Percentiles rank a stretch among this genome's conserved stretches.
These are phyloP conservation scores for Lysandra bellargus DNA, from an alignment of 2,888 invertebrate species.

Conservation along the genomic window DNA sequence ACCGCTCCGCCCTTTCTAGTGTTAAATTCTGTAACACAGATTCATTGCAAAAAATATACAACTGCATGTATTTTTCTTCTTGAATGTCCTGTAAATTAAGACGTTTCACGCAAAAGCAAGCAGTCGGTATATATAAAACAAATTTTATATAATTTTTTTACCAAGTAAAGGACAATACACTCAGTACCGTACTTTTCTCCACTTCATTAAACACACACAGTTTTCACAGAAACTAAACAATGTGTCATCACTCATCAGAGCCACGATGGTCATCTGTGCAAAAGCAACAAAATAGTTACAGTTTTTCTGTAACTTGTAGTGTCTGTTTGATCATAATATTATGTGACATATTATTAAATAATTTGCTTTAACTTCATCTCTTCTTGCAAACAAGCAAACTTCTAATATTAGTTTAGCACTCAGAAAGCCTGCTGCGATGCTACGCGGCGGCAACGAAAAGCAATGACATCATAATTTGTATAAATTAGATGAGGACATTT, in stretches of 20 bases:
- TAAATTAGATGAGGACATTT: no score
- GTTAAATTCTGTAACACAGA: neutral
- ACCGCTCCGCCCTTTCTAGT: no score
- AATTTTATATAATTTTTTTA: neutral
- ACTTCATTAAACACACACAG: neutral
- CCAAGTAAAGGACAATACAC: neutral
- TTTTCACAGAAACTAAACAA: conserved; percentile 5
- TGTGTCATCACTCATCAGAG: neutral
- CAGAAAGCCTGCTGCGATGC: no score
- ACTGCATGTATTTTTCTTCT: neutral
- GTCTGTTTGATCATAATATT: no score
- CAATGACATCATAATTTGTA: no score
- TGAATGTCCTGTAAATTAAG: conserved; percentile 3
- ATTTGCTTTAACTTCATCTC: no score
- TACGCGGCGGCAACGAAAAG: no score
- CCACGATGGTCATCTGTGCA: neutral
- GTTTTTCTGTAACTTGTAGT: no score
- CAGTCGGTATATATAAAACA: neutral
- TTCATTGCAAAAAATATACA: neutral
- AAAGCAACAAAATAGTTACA: neutral
- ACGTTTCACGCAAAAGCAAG: neutral
- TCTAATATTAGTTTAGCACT: no score
- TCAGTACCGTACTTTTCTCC: neutral
- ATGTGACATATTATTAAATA: no score
- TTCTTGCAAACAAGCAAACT: no score